Conservation (phyloP, 2,888 invertebrate genomes). For the Epinotia nisella region DNA sequence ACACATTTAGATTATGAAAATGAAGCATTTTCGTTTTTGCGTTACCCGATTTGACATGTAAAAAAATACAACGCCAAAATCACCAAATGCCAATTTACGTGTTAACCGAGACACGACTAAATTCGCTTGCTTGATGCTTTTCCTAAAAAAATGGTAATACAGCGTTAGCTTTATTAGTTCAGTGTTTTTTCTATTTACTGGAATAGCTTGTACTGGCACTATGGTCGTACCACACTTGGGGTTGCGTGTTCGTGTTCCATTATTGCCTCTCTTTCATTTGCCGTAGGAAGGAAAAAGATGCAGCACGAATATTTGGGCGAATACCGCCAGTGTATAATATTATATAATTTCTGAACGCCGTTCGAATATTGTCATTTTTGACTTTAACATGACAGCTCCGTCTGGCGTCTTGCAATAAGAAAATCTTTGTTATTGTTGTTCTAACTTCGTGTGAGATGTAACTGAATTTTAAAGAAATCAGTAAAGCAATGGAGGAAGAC, state of each 20-base stretch:
- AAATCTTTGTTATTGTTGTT: constrained; percentile 38
- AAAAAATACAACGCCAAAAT: constrained; percentile 27
- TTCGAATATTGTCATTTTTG: not conserved
- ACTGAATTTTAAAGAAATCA: not conserved
- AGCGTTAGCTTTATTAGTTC: not conserved
- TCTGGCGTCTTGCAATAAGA: not conserved
- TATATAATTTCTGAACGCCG: not conserved
- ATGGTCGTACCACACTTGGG: no score
- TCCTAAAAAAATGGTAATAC: not conserved
- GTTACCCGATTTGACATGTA: constrained; percentile 28
- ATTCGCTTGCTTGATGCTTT: not conserved
- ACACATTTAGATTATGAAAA: constrained; percentile 23
- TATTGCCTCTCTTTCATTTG: no score
- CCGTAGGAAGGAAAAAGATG: no score
- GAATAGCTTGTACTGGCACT: not conserved
- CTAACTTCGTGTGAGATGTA: constrained; percentile 16
- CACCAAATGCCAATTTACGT: not conserved
- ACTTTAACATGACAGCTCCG: constrained; percentile 4
- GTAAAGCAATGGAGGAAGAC: constrained; percentile 65
- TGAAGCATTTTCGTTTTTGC: constrained; percentile 34
- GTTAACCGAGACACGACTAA: not conserved
- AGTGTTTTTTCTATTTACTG: not conserved
- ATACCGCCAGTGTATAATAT: no score
- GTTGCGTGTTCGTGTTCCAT: no score
- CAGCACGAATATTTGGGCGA: no score